Evolutionary conservation across 2,888 invertebrate genomes (phyloP).

Genomic region (Volucella zonaria): DNA sequence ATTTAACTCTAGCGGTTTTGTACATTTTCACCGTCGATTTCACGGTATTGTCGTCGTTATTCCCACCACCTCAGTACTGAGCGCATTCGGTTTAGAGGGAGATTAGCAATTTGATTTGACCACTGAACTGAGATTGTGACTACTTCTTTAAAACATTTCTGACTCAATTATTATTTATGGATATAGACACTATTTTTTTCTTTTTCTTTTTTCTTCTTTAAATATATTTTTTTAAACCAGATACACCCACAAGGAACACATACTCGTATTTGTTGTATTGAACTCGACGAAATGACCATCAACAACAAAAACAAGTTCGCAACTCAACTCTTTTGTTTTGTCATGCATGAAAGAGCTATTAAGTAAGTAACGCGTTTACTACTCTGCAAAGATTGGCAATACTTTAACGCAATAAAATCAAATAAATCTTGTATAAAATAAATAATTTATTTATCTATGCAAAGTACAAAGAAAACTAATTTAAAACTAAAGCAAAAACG

Average conservation of each 20-base stretch:
- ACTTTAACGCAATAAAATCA: slow-evolving; percentile 33
- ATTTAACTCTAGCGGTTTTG: slow-evolving; percentile 42
- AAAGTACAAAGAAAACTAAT: slow-evolving; percentile 6
- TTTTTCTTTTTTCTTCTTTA: too few species aligned
- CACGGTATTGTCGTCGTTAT: slow-evolving; percentile 13
- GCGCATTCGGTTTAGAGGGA: slow-evolving; percentile 18
- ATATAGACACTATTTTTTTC: slow-evolving; percentile 13
- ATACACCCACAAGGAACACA: slow-evolving; percentile 49
- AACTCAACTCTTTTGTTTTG: slow-evolving; percentile 67
- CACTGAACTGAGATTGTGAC: slow-evolving; percentile 24
- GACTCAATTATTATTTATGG: slow-evolving; percentile 45
- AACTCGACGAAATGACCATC: slow-evolving; percentile 54
- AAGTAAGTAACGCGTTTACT: slow-evolving; percentile 25
- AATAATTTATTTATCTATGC: slow-evolving; percentile 48
- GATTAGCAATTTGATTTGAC: slow-evolving; percentile 39
- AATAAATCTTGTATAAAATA: slow-evolving; percentile 46
- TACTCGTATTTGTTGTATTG: slow-evolving; percentile 10
- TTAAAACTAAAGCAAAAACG: not conserved
- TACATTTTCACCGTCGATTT: slow-evolving; percentile 57
- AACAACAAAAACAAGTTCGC: slow-evolving; percentile 66
- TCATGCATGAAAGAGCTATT: slow-evolving; percentile 29
- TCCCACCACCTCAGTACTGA: slow-evolving; percentile 6
- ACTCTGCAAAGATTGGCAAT: slow-evolving; percentile 30
- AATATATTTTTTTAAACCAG: slow-evolving; percentile 6
- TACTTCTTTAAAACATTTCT: slow-evolving; percentile 47